These are phyloP conservation scores for Lissocephala sabroskyi DNA, from an alignment of 2,888 invertebrate species.

Conservation along the genomic window DNA sequence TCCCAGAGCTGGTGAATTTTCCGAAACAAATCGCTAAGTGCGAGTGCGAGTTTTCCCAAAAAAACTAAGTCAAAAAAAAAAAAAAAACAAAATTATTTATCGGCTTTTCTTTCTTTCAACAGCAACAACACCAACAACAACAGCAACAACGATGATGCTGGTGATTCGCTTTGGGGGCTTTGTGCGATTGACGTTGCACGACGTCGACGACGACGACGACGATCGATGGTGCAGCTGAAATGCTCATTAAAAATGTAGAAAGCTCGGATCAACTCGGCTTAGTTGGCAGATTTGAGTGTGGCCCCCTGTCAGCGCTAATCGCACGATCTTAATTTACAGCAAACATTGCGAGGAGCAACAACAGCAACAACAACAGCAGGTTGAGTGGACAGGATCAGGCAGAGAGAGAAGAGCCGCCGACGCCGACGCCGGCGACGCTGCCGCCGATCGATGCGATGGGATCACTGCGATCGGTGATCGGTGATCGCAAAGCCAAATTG, in stretches of 20 bases:
- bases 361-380: conserved; percentile 12
- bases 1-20: no score
- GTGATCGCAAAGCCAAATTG: conserved; percentile 43
- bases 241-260: conserved; percentile 62
- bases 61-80: no score
- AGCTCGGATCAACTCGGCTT: conserved; percentile 21
- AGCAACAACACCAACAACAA: conserved; percentile 1
- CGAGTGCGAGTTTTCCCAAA: no score
- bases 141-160: background rate
- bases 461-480: conserved; percentile 31
- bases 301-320: conserved; percentile 50
- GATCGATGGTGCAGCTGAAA: conserved; percentile 53
- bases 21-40: no score
- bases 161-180: conserved; percentile 6
- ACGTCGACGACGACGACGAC: no score
- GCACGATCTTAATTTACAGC: conserved; percentile 61
- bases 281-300: conserved; percentile 16
- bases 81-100: no score
- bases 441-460: conserved; percentile 18
- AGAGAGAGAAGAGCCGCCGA: conserved; percentile 3
- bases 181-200: no score
- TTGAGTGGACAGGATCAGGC: conserved; percentile 15
- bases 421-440: conserved; percentile 34
- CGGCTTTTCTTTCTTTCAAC: no score
- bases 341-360: conserved; percentile 16